Evolutionary conservation across 2,888 invertebrate genomes (phyloP).

Genomic region (Steinernema scapterisci): DNA sequence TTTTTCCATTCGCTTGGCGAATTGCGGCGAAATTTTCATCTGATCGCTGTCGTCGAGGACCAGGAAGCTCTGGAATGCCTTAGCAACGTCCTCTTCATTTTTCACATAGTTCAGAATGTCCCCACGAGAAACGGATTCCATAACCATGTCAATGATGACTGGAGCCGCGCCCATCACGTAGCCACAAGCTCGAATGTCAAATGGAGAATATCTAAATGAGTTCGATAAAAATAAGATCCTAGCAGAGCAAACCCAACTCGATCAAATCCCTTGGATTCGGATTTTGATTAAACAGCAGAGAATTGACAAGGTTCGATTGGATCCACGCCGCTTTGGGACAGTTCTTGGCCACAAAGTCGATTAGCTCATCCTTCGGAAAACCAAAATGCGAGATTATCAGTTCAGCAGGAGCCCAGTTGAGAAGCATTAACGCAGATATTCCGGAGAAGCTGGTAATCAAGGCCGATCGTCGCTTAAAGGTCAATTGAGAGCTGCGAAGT

Average conservation of each 20-base stretch:
- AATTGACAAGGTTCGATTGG: not conserved
- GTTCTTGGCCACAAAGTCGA: not conserved
- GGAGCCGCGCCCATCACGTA: not conserved
- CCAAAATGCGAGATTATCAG: constrained; percentile 1
- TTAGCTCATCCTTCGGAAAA: not conserved
- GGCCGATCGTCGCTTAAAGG: not conserved
- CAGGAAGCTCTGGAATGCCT: not conserved
- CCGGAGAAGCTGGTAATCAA: constrained; percentile 5
- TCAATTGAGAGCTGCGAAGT: not conserved
- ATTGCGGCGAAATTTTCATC: not conserved
- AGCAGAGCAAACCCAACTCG: not conserved
- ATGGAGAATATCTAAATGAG: not conserved
- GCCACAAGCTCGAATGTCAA: not conserved
- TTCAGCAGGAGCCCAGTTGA: not conserved
- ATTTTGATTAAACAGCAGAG: not conserved
- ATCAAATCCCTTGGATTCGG: not conserved
- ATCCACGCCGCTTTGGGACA: not conserved
- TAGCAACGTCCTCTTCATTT: not conserved
- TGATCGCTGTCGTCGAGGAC: not conserved
- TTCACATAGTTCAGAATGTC: not conserved
- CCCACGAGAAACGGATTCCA: not conserved
- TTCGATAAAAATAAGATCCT: not conserved
- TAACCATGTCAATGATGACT: not conserved
- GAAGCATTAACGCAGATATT: not conserved
- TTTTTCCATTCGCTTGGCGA: not conserved